Evolutionary conservation across 2,797 vertebrate species (phyloP), one percentile per base, ranked within the genome.

Genomic region (Hybognathus amarus): DNA sequence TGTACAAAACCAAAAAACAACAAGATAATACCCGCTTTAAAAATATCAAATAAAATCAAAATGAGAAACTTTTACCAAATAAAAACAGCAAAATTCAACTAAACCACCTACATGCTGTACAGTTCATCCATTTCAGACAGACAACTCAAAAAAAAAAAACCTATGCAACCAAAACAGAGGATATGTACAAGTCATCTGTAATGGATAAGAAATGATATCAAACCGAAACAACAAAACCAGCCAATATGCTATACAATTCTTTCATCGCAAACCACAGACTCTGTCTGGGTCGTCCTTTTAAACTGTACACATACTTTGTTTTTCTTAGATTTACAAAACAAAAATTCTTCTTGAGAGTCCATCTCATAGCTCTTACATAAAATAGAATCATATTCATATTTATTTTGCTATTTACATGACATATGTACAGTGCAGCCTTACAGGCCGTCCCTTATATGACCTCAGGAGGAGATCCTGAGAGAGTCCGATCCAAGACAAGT

Each of bases 311-410:
- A 54, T 90, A 92, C 87, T 87, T 79, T 11, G 71, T 11, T 75
- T 42, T 83, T 84, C 78, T 83, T 80, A 84, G 36, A 86, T 90
- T 89, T 88, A 92, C 93, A 93, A 90, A 92, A 91, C 84, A 93
- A 91, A 92, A 81, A 85, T 90, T 92, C 85, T 92, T 90, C 88
- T 92, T 89, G 90, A 94, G 90, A 90, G 86, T 59, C 89, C 88
- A 91, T 91, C 89, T 90, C 80, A 88, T 88, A 74, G 83, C 90
- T 93, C 91, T 89, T 94, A 94, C 93, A 87, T 92, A 95, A 95
- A 95, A 95, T 95, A 95, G 91, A 95, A 91, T 94, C 91, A 83
- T 83, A 83, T 94, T 91, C 91, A 73, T 94, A 92, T 90, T 89
- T 92, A 93, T 94, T 92, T 93, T 82, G 86, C 22, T 94, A 94